These are phyloP conservation scores for Desmophyllum pertusum DNA, from an alignment of 92 coral and sea anemone genomes.

Conservation along the genomic window DNA sequence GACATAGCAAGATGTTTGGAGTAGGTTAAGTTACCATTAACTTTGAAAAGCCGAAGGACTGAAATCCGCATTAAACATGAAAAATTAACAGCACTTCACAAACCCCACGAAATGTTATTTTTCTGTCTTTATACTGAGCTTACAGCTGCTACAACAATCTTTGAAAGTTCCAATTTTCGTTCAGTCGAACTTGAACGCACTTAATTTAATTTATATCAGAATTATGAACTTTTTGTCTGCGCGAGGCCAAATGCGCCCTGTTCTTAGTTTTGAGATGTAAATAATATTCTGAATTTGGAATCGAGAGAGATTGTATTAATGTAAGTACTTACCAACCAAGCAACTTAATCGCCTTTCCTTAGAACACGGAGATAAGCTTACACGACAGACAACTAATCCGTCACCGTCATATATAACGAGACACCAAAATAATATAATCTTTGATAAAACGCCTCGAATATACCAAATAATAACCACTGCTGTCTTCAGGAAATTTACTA, in stretches of 20 bases:
- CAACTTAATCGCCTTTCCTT: neutral
- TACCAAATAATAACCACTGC: neutral
- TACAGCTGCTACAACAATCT: neutral
- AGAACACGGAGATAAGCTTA: neutral
- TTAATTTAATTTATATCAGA: neutral
- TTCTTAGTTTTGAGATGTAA: neutral
- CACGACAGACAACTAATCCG: too few relatives aligned
- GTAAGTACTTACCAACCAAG: neutral
- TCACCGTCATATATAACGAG: neutral
- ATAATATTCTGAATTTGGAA: neutral
- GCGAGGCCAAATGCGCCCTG: neutral
- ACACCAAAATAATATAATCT: neutral
- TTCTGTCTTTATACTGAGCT: neutral
- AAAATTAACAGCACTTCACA: neutral
- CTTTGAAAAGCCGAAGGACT: neutral
- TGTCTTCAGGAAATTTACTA: neutral
- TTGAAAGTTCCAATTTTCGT: neutral
- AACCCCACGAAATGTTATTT: neutral
- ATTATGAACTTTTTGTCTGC: neutral
- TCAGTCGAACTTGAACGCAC: neutral
- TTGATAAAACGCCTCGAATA: neutral
- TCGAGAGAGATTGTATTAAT: neutral
- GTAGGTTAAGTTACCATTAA: neutral
- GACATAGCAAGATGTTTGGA: too few relatives aligned
- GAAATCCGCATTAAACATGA: neutral